Conservation (phyloP, 2,113 vertebrate species). For the Microcebus tavaratra region DNA sequence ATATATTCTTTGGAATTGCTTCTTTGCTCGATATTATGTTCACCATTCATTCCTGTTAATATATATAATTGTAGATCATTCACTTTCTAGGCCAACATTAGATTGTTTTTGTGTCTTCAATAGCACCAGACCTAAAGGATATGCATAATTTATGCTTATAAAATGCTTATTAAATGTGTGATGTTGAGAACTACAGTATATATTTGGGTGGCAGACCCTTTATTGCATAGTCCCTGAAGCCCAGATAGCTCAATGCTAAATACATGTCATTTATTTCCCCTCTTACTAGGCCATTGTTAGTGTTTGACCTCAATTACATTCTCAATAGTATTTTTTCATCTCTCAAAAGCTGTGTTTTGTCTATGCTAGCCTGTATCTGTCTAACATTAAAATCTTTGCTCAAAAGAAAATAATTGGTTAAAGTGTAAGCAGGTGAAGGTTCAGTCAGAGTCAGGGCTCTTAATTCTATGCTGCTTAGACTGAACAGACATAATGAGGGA, state of each 20-base stretch:
- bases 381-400: constrained; percentile 49
- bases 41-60: not conserved
- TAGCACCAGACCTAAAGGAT: not conserved
- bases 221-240: constrained; percentile 19
- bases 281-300: constrained; percentile 33
- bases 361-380: constrained; percentile 27
- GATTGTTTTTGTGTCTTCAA: not conserved
- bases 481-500: constrained; percentile 29
- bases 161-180: constrained; percentile 47
- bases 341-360: constrained; percentile 45
- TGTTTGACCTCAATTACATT: constrained; percentile 68
- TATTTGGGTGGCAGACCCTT: constrained; percentile 33
- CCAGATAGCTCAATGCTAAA: constrained; percentile 41
- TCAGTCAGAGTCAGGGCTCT: constrained; percentile 32
- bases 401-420: constrained; percentile 57
- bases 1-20: not conserved
- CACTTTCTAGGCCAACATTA: not conserved
- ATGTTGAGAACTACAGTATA: not conserved
- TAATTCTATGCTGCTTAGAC: constrained; percentile 29
- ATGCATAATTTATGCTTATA: constrained; percentile 50
- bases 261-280: constrained; percentile 37
- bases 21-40: not conserved
- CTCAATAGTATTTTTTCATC: constrained; percentile 50
- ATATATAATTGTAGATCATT: not conserved
- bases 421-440: constrained; percentile 33